These are phyloP conservation scores for Cordylochernes scorpioides DNA, from an alignment of 2,888 invertebrate genomes.

Conservation along the genomic window DNA sequence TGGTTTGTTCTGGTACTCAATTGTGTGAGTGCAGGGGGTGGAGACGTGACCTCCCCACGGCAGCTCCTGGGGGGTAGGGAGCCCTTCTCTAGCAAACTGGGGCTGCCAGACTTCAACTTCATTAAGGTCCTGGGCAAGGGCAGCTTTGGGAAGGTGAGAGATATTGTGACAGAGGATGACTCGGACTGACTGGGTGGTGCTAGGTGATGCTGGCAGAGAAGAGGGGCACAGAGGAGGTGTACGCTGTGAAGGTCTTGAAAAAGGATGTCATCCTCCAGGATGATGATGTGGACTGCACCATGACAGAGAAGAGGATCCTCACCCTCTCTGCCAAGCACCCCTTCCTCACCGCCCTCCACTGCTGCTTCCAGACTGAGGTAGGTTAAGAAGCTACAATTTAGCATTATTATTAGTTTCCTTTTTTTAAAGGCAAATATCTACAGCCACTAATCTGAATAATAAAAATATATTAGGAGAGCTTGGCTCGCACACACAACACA, in stretches of 20 bases:
- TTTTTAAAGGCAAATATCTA: too few relatives aligned
- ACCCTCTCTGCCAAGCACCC: conserved; percentile 89
- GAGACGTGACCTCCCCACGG: too few relatives aligned
- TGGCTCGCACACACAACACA: too few relatives aligned
- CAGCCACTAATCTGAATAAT: too few relatives aligned
- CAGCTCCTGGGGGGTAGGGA: neutral
- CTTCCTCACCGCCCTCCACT: conserved; percentile 84
- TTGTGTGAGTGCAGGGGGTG: too few relatives aligned
- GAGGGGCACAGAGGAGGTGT: conserved; percentile 62
- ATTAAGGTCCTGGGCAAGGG: conserved; percentile 97
- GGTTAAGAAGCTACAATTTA: too few relatives aligned
- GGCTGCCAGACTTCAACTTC: conserved; percentile 70
- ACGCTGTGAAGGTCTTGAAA: conserved; percentile 49
- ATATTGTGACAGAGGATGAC: neutral
- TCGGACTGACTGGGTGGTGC: conserved; percentile 1
- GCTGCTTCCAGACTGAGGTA: conserved; percentile 70
- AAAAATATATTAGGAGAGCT: too few relatives aligned
- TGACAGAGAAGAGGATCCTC: conserved; percentile 89
- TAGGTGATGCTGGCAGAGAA: conserved; percentile 89
- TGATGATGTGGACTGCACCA: conserved; percentile 96
- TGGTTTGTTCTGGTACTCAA: too few relatives aligned
- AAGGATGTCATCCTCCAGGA: conserved; percentile 95
- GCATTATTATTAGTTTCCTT: too few relatives aligned
- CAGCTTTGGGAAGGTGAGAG: conserved; percentile 55
- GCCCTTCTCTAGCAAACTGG: conserved; percentile 14